These are phyloP conservation scores for Varanus komodoensis DNA, from an alignment of 2,113 vertebrate genomes.

Conservation along the genomic window DNA sequence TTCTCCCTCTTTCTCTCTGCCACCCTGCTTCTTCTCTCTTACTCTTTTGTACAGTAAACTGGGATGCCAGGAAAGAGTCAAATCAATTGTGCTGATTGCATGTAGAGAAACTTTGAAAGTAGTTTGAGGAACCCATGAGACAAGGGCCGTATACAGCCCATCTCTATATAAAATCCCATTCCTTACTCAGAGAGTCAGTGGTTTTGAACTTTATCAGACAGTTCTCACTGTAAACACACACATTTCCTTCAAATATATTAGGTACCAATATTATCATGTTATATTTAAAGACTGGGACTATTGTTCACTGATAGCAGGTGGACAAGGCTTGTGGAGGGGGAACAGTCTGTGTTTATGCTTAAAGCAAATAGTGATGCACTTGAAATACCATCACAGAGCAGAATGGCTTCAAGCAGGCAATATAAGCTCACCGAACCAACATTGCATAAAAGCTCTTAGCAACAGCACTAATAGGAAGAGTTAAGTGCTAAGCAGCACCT, in stretches of 20 bases:
- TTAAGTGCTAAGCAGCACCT: neutral
- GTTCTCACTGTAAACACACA: neutral
- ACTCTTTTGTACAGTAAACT: neutral
- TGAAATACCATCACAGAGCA: slow-evolving; percentile 28
- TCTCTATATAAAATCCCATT: neutral
- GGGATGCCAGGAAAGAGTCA: neutral
- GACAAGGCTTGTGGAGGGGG: too few relatives aligned
- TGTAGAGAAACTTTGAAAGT: too few relatives aligned
- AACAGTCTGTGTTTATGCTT: neutral
- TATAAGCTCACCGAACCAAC: slow-evolving; percentile 32
- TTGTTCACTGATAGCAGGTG: neutral
- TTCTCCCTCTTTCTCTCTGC: neutral
- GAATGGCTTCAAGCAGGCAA: slow-evolving; percentile 4
- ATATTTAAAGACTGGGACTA: neutral
- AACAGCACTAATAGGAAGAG: slow-evolving; percentile 10
- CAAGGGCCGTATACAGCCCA: neutral
- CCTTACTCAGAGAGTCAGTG: neutral
- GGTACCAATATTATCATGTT: neutral
- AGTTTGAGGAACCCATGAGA: too few relatives aligned
- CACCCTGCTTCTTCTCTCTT: neutral
- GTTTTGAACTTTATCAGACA: neutral
- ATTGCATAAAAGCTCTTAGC: slow-evolving; percentile 32
- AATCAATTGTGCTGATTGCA: too few relatives aligned
- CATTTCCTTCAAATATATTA: neutral
- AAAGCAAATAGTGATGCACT: slow-evolving; percentile 26